These are phyloP conservation scores for Odocoileus hemionus DNA, from an alignment of 2,113 vertebrate species.

Conservation along the genomic window DNA sequence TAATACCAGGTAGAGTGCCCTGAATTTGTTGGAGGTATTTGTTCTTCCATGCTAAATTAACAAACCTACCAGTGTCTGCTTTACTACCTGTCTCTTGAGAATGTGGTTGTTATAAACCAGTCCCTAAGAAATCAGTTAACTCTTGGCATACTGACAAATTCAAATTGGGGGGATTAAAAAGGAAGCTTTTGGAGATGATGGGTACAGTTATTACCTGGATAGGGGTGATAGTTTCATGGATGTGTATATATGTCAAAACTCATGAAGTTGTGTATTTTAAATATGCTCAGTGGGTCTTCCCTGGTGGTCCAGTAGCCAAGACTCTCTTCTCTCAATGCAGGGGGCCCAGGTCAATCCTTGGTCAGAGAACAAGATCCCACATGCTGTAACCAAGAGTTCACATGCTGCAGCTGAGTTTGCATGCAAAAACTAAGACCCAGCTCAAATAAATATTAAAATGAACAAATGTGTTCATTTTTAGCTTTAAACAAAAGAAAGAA, in stretches of 20 bases:
- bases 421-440: not conserved
- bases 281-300: not conserved
- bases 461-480: not conserved
- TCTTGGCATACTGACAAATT: not conserved
- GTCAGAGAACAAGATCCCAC: not conserved
- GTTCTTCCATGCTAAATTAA: not conserved
- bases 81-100: not conserved
- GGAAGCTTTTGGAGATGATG: not conserved
- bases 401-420: not conserved
- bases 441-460: not conserved
- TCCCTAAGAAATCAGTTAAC: not conserved
- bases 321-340: not conserved
- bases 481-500: not conserved
- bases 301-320: not conserved
- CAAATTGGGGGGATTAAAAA: not conserved
- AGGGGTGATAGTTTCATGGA: not conserved
- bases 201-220: not conserved
- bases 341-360: not conserved
- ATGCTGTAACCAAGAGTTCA: not conserved
- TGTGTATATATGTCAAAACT: not conserved
- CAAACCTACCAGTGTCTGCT: not conserved
- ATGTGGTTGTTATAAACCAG: not conserved
- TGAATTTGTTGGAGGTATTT: not conserved
- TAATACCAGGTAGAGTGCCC: not conserved
- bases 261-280: not conserved